These are phyloP conservation scores for Rambutsinella grinnellia DNA, from an alignment of 2,888 invertebrate genomes.

Conservation along the genomic window DNA sequence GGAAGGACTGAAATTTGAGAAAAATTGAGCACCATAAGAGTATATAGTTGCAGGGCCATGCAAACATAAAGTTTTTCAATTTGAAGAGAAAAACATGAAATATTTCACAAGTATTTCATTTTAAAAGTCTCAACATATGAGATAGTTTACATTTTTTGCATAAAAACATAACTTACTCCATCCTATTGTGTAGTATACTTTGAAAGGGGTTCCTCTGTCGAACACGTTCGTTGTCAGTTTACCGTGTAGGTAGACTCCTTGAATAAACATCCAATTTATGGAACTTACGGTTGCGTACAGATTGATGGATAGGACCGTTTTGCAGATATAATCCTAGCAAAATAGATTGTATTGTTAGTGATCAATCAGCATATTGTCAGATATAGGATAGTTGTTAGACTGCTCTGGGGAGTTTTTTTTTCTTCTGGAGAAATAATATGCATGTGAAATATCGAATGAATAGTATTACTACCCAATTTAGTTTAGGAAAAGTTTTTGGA, in stretches of 20 bases:
- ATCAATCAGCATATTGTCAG: too few species aligned
- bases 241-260: slow-evolving; percentile 46
- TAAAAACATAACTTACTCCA: slow-evolving; percentile 72
- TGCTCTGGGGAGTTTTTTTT: neutral
- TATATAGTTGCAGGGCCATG: too few species aligned
- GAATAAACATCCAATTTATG: slow-evolving; percentile 75
- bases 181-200: slow-evolving; percentile 72
- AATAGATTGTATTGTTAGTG: too few species aligned
- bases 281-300: slow-evolving; percentile 73
- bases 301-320: slow-evolving; percentile 70
- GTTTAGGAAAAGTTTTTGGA: too few species aligned
- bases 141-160: neutral
- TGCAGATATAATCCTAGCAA: slow-evolving; percentile 74
- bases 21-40: slow-evolving; percentile 15
- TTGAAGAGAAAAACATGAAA: too few species aligned
- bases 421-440: too few species aligned
- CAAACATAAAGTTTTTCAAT: too few species aligned
- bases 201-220: slow-evolving; percentile 72
- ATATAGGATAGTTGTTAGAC: neutral
- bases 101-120: too few species aligned
- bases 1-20: slow-evolving; percentile 70
- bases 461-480: too few species aligned
- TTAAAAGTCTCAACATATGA: too few species aligned
- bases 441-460: too few species aligned
- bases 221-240: slow-evolving; percentile 73